phyloP scores from a whole-genome alignment of 1,140 invertebrate genomes.

The Zaprionus gabonicus region DNA sequence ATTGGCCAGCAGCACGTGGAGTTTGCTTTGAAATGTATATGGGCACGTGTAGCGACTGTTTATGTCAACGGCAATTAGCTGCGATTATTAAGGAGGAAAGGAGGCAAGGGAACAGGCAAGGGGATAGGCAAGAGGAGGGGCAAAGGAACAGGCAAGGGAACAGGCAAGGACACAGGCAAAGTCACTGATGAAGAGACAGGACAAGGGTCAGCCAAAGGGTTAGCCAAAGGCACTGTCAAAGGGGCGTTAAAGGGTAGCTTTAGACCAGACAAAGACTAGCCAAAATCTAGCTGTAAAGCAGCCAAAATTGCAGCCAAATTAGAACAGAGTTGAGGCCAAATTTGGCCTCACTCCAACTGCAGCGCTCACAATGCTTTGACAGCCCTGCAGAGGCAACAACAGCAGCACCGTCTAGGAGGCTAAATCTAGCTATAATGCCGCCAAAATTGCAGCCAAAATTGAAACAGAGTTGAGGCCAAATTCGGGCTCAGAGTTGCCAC shows the following conservation, averaged over 20 bases:
- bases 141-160: no score
- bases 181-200: no score
- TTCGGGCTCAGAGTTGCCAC: not conserved
- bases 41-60: conserved; percentile 62
- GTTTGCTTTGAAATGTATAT: conserved; percentile 63
- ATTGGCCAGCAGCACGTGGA: conserved; percentile 62
- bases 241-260: no score
- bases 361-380: not conserved
- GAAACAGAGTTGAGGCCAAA: not conserved
- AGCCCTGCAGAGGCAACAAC: not conserved
- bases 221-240: no score
- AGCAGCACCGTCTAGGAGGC: not conserved
- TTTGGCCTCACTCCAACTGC: not conserved
- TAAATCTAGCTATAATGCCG: not conserved
- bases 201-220: no score
- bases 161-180: no score
- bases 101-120: not conserved
- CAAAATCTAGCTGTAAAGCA: not conserved
- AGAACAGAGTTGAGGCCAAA: not conserved
- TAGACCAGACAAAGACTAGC: no score
- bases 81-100: conserved; percentile 25
- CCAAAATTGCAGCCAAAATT: not conserved
- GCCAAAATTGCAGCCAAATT: not conserved
- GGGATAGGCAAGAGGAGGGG: no score
- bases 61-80: conserved; percentile 70